phyloP scores from a whole-genome alignment of 2,797 vertebrate species.

The Antennarius maculatus region DNA sequence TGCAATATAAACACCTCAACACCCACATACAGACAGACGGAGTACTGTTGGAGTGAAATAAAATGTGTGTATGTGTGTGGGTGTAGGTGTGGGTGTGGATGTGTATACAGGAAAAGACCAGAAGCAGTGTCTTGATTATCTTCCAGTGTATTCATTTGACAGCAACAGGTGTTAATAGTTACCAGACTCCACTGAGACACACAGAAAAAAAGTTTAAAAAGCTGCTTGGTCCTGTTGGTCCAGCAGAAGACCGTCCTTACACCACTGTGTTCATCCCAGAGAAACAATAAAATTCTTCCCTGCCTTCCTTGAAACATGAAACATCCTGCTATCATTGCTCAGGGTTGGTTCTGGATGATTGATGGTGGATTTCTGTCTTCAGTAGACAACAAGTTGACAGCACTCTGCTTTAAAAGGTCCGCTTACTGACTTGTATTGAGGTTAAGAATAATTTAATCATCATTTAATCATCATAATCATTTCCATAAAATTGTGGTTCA shows the following conservation, averaged over 20 bases:
- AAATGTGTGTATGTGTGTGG: background rate
- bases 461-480: too few relatives aligned
- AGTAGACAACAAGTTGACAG: conserved; percentile 13
- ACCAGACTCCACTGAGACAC: conserved; percentile 41
- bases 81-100: background rate
- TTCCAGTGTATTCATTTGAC: conserved; percentile 42
- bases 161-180: conserved; percentile 51
- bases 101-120: conserved; percentile 18
- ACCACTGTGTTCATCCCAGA: background rate
- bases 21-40: conserved; percentile 24
- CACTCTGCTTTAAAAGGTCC: conserved; percentile 2
- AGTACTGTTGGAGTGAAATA: conserved; percentile 11
- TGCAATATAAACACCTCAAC: conserved; percentile 52
- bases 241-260: too few relatives aligned
- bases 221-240: background rate
- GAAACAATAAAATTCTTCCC: background rate
- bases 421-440: background rate
- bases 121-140: conserved; percentile 34
- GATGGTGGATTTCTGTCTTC: conserved; percentile 16
- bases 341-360: conserved; percentile 1
- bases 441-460: background rate
- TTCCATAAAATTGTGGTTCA: background rate
- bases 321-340: conserved; percentile 14
- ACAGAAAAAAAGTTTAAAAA: background rate
- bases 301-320: conserved; percentile 10